These are phyloP conservation scores for Labrus mixtus DNA, from an alignment of 2,113 vertebrate genomes.

Conservation along the genomic window DNA sequence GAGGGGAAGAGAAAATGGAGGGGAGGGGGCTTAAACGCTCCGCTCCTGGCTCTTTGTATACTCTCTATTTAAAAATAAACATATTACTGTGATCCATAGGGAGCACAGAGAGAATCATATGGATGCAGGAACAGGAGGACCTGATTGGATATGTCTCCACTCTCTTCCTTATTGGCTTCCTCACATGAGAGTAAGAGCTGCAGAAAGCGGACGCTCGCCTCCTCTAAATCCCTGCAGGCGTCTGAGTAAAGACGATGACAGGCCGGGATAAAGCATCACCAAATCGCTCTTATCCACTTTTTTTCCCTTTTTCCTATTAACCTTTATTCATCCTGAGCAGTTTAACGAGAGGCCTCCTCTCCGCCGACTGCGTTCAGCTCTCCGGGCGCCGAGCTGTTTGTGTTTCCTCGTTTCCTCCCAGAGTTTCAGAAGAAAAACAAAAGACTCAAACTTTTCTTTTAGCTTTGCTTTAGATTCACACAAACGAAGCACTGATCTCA, in stretches of 20 bases:
- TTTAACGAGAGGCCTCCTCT: background rate
- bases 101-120: conserved; percentile 38
- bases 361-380: background rate
- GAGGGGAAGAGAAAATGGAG: background rate
- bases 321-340: conserved; percentile 22
- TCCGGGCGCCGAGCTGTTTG: background rate
- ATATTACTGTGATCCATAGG: conserved; percentile 5
- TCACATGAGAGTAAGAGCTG: conserved; percentile 29
- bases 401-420: background rate
- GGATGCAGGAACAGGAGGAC: conserved; percentile 47
- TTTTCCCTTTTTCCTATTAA: conserved; percentile 28
- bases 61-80: conserved; percentile 44
- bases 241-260: conserved; percentile 30
- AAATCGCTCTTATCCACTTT: conserved; percentile 23
- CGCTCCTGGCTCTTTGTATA: conserved; percentile 9
- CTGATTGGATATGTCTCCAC: conserved; percentile 29
- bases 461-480: background rate
- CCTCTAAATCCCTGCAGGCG: conserved; percentile 11
- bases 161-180: conserved; percentile 17
- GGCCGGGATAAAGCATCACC: conserved; percentile 16
- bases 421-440: background rate
- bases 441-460: background rate
- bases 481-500: background rate
- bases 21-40: conserved; percentile 8
- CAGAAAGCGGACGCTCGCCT: background rate